Conservation (phyloP, 2,113 vertebrate species). For the Conger conger region DNA sequence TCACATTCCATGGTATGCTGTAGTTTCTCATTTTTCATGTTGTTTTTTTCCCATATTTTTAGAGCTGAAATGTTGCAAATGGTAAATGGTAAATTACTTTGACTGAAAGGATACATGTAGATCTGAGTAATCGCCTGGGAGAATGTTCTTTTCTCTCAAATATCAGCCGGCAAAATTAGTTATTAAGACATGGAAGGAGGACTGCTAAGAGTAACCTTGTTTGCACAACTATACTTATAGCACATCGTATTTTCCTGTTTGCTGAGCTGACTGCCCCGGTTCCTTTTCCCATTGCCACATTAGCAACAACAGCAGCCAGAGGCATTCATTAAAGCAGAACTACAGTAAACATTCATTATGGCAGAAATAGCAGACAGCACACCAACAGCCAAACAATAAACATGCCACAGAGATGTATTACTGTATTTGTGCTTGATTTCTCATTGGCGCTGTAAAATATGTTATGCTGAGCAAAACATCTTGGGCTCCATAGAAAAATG, state of each 20-base stretch:
- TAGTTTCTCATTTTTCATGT: neutral
- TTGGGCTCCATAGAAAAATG: neutral
- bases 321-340: conserved; percentile 64
- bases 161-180: conserved; percentile 71
- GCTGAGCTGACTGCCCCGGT: conserved; percentile 27
- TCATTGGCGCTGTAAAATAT: neutral
- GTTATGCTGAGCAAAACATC: neutral
- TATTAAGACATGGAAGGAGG: conserved; percentile 56
- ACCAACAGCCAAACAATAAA: conserved; percentile 55
- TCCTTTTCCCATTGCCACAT: conserved; percentile 30
- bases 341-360: conserved; percentile 63
- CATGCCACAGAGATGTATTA: conserved; percentile 64
- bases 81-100: neutral
- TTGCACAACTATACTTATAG: conserved; percentile 25
- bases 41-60: neutral
- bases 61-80: neutral
- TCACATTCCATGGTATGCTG: neutral
- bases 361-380: conserved; percentile 54
- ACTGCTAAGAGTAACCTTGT: conserved; percentile 31
- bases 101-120: neutral
- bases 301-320: conserved; percentile 31
- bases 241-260: conserved; percentile 54
- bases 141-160: conserved; percentile 56
- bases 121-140: neutral
- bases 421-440: conserved; percentile 47